phyloP scores from a whole-genome alignment of 2,113 vertebrate genomes.

The Fregata magnificens region DNA sequence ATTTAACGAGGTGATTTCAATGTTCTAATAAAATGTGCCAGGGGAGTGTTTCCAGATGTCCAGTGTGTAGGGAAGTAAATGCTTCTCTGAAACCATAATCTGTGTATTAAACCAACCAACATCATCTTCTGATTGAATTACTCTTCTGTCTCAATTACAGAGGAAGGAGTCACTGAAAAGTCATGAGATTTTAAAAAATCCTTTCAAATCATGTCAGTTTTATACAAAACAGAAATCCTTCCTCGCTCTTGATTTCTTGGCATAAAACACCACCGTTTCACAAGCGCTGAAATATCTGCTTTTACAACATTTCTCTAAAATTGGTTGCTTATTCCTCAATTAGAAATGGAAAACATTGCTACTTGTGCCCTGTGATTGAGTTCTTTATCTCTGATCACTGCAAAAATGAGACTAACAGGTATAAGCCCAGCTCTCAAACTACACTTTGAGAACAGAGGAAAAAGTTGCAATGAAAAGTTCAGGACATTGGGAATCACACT shows the following conservation, averaged over 20 bases:
- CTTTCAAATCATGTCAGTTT: neutral
- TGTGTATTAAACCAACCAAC: neutral
- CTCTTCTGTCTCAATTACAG: neutral
- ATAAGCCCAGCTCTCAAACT: neutral
- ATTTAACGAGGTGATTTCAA: conserved; percentile 54
- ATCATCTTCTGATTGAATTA: neutral
- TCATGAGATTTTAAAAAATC: neutral
- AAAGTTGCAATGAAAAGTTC: neutral
- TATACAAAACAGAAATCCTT: neutral
- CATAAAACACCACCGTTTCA: neutral
- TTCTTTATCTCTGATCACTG: neutral
- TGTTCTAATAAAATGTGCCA: conserved; percentile 59
- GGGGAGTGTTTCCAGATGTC: conserved; percentile 49
- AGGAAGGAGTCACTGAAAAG: neutral
- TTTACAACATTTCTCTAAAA: neutral
- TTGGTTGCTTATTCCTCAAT: neutral
- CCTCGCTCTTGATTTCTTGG: neutral
- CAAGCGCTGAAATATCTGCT: neutral
- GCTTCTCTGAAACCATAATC: neutral
- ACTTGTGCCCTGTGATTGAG: neutral
- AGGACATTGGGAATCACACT: neutral
- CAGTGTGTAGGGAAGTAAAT: neutral
- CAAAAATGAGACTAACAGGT: neutral
- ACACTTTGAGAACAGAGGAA: neutral
- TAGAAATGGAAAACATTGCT: neutral